phyloP scores from a whole-genome alignment of 2,888 invertebrate species.

The Argyresthia goedartella region DNA sequence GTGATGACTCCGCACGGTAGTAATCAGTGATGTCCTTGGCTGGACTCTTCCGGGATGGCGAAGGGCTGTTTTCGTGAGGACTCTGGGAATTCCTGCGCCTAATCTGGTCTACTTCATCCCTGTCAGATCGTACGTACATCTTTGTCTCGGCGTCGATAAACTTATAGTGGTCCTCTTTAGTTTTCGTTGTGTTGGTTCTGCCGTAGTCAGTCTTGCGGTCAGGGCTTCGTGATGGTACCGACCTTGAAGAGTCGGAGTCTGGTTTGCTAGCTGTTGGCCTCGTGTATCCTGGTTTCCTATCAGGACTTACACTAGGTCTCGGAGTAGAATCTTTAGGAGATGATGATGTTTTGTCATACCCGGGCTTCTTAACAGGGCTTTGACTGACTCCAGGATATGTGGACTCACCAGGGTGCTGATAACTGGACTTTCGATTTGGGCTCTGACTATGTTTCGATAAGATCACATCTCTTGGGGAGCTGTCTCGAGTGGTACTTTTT shows the following conservation, averaged over 20 bases:
- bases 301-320: conserved; percentile 19
- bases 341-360: conserved; percentile 1
- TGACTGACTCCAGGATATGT: conserved; percentile 21
- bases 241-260: conserved; percentile 12
- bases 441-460: conserved; percentile 21
- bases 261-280: conserved; percentile 29
- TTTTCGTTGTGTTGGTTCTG: conserved; percentile 17
- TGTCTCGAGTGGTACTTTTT: conserved; percentile 11
- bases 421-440: conserved; percentile 22
- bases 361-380: conserved; percentile 26
- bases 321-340: not conserved
- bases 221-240: conserved; percentile 20
- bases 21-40: conserved; percentile 16
- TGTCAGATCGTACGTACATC: conserved; percentile 31
- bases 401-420: conserved; percentile 11
- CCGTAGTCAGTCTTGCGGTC: conserved; percentile 17
- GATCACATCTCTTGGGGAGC: not conserved
- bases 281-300: conserved; percentile 38
- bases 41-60: conserved; percentile 22
- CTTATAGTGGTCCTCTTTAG: conserved; percentile 42
- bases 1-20: conserved; percentile 11
- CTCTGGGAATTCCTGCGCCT: not conserved
- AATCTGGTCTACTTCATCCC: conserved; percentile 13
- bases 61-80: conserved; percentile 12
- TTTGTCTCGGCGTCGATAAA: conserved; percentile 58